phyloP scores from a whole-genome alignment of 2,888 invertebrate genomes.

The Cremastobaeus sp. region DNA sequence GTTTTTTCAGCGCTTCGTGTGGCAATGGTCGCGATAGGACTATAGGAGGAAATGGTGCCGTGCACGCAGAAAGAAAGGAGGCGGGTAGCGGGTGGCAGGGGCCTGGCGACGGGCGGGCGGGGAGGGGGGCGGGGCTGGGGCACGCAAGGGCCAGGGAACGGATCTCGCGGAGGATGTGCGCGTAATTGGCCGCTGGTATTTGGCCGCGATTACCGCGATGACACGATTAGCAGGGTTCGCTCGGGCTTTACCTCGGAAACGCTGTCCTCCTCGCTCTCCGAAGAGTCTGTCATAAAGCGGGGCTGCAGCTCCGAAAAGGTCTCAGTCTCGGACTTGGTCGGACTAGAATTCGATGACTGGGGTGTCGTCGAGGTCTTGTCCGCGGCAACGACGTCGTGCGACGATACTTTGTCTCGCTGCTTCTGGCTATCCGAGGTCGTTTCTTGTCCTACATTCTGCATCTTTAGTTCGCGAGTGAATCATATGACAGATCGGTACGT shows the following conservation, averaged over 20 bases:
- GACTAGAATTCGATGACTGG: constrained; percentile 90
- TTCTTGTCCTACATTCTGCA: constrained; percentile 93
- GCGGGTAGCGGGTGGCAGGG: constrained; percentile 16
- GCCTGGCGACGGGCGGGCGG: neutral
- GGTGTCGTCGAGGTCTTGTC: constrained; percentile 82
- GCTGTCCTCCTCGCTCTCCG: constrained; percentile 97
- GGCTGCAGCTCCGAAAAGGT: constrained; percentile 90
- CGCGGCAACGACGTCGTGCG: constrained; percentile 76
- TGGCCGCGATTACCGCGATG: constrained; percentile 3
- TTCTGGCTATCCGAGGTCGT: constrained; percentile 88
- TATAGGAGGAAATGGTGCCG: constrained; percentile 16
- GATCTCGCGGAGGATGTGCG: constrained; percentile 7
- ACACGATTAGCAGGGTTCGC: no score
- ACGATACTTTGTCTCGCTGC: constrained; percentile 76
- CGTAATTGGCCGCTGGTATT: constrained; percentile 12
- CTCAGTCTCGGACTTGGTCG: constrained; percentile 89
- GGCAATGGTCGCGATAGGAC: constrained; percentile 4
- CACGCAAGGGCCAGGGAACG: neutral
- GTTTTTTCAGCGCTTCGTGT: neutral
- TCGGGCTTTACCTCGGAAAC: constrained; percentile 70
- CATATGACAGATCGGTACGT: constrained; percentile 79
- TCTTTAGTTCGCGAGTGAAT: constrained; percentile 86
- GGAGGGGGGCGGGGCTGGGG: neutral
- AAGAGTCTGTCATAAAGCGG: constrained; percentile 94
- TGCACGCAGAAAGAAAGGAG: constrained; percentile 6